These are phyloP conservation scores for Beris morrisii DNA, from an alignment of 2,888 invertebrate genomes.

Conservation along the genomic window DNA sequence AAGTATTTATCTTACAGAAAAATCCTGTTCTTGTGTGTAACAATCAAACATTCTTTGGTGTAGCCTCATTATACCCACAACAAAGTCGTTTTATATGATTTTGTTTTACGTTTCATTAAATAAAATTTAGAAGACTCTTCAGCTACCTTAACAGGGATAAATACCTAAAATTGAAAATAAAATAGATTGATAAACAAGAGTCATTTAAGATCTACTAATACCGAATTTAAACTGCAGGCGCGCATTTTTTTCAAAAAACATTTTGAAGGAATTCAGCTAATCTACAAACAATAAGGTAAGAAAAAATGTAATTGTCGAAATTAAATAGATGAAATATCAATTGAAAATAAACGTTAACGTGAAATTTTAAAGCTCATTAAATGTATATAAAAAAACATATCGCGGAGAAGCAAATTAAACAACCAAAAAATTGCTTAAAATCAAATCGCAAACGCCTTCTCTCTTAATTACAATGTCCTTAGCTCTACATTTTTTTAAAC, in stretches of 20 bases:
- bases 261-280: constrained; percentile 35
- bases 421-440: not conserved
- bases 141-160: constrained; percentile 54
- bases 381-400: not conserved
- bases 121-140: constrained; percentile 36
- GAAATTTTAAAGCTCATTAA: constrained; percentile 24
- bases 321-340: constrained; percentile 44
- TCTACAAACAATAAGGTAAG: constrained; percentile 31
- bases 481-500: too few species aligned
- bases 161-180: constrained; percentile 53
- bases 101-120: constrained; percentile 35
- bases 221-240: constrained; percentile 29
- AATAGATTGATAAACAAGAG: constrained; percentile 34
- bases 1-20: constrained; percentile 38
- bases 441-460: not conserved
- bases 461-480: too few species aligned
- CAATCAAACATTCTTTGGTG: constrained; percentile 43
- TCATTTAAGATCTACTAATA: constrained; percentile 35
- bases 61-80: constrained; percentile 41
- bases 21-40: constrained; percentile 23
- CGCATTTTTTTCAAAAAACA: constrained; percentile 22
- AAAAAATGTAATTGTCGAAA: constrained; percentile 26
- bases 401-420: not conserved
- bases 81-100: constrained; percentile 40
- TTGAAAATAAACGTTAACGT: constrained; percentile 41